These are phyloP conservation scores for Dipodomys ordii DNA, from an alignment of 2,113 vertebrate genomes.

Conservation along the genomic window DNA sequence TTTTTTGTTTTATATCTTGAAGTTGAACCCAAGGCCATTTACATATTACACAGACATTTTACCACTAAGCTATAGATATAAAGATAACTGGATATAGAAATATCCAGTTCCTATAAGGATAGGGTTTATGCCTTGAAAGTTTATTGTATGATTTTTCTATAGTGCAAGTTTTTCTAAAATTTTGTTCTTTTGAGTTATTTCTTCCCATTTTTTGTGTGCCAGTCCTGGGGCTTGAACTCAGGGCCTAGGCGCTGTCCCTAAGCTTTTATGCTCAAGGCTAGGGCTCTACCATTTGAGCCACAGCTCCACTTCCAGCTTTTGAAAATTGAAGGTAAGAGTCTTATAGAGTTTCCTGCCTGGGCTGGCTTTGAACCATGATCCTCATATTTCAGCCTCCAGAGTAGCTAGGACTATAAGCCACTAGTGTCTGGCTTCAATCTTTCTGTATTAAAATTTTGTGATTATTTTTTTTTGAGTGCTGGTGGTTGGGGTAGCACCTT, in stretches of 20 bases:
- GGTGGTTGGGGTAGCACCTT: background rate
- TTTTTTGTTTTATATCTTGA: too few species aligned
- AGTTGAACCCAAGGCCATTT: background rate
- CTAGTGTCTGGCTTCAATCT: background rate
- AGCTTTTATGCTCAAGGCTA: too few species aligned
- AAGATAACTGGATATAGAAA: background rate
- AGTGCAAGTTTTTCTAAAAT: background rate
- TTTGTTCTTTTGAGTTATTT: background rate
- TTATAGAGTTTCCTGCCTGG: too few species aligned
- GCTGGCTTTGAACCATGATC: too few species aligned
- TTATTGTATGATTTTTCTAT: background rate
- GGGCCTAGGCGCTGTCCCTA: too few species aligned
- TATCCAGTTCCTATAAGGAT: background rate
- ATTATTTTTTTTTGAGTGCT: background rate
- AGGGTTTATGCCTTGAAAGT: background rate
- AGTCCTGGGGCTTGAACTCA: too few species aligned
- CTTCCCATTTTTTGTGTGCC: background rate
- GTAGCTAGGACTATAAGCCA: too few species aligned
- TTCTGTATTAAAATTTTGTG: background rate
- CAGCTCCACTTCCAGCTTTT: too few species aligned
- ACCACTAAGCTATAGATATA: background rate
- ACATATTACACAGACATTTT: too few species aligned
- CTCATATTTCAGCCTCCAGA: too few species aligned
- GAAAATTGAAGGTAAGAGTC: too few species aligned
- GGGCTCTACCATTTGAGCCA: too few species aligned